Percentiles rank a stretch among this genome's conserved stretches.
phyloP scores from a whole-genome alignment of 2,888 invertebrate species.

The Arge pagana region DNA sequence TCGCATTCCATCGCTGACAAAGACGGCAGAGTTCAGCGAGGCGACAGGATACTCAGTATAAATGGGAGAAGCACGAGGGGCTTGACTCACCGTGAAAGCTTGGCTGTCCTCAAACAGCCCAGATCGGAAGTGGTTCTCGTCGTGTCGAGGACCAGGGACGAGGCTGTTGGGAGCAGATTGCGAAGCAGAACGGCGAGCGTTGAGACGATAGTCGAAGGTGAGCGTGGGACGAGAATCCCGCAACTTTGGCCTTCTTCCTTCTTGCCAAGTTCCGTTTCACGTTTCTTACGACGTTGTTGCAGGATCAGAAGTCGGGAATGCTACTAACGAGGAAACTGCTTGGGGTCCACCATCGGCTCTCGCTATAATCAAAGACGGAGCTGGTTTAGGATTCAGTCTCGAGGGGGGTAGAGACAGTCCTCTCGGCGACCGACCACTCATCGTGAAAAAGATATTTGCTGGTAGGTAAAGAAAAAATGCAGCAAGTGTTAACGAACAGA shows the following conservation, averaged over 20 bases:
- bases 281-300: constrained; percentile 15
- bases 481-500: constrained; percentile 1
- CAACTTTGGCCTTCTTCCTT: no score
- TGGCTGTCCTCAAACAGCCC: constrained; percentile 81
- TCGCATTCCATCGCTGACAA: constrained; percentile 84
- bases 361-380: constrained; percentile 74
- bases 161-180: constrained; percentile 40
- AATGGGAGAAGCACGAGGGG: constrained; percentile 84
- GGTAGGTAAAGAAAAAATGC: constrained; percentile 63
- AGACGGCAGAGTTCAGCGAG: constrained; percentile 83
- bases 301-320: constrained; percentile 51
- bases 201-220: constrained; percentile 54
- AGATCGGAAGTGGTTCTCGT: constrained; percentile 80
- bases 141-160: constrained; percentile 64
- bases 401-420: constrained; percentile 94
- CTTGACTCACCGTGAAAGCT: constrained; percentile 84
- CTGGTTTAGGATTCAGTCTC: constrained; percentile 91
- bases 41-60: constrained; percentile 86
- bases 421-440: constrained; percentile 84
- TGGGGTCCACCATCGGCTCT: constrained; percentile 64
- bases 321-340: constrained; percentile 57
- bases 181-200: constrained; percentile 49
- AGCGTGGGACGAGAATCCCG: constrained; percentile 5
- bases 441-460: constrained; percentile 92
- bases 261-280: neutral